These are phyloP conservation scores for Cyanoliseus patagonus DNA, from an alignment of 2,113 vertebrate species.

Conservation along the genomic window DNA sequence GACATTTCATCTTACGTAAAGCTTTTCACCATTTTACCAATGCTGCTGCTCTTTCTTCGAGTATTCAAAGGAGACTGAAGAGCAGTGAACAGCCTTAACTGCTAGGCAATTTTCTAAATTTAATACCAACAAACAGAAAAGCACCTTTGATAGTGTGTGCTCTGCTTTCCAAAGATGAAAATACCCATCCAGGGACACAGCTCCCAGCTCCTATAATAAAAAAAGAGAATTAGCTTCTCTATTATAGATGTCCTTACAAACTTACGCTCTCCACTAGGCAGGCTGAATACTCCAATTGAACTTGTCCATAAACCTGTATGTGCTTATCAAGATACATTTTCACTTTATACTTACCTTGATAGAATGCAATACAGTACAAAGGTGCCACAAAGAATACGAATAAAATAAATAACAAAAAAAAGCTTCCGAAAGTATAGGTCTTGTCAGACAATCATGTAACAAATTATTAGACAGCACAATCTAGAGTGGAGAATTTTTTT, in stretches of 20 bases:
- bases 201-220: slow-evolving; percentile 87
- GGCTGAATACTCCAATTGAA: not conserved
- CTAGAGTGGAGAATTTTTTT: not conserved
- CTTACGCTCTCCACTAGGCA: not conserved
- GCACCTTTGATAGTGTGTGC: slow-evolving; percentile 90
- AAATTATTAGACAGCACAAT: not conserved
- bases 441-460: not conserved
- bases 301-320: not conserved
- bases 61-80: not conserved
- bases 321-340: not conserved
- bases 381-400: not conserved
- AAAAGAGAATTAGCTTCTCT: not conserved
- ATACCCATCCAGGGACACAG: slow-evolving; percentile 95
- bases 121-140: not conserved
- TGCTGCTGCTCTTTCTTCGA: not conserved
- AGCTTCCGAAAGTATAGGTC: not conserved
- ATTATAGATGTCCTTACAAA: not conserved
- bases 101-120: not conserved
- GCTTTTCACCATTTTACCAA: not conserved
- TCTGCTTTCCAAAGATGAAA: slow-evolving; percentile 99
- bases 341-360: not conserved
- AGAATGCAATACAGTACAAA: not conserved
- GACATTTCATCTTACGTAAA: not conserved
- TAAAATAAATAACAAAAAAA: not conserved
- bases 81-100: not conserved